Base-by-base conservation (phyloP, 2,888 invertebrate species). In the Idaea dimidiata region DNA sequence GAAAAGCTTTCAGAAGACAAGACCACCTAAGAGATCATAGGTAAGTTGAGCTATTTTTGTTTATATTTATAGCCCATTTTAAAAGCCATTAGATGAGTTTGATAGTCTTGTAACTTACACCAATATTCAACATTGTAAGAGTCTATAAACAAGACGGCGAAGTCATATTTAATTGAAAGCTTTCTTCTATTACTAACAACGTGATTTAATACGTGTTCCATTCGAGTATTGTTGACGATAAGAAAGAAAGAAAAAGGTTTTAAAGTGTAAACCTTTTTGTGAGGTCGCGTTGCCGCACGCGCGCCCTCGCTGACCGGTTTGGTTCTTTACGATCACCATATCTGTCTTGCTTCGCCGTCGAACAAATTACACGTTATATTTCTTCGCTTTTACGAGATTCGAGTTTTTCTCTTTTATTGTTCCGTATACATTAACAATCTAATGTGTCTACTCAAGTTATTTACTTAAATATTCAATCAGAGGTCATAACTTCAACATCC, bases 1-100 rank as follows among this genome's bases (percentile, higher is more conserved):
- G 97, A 70, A 99, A 99, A 87, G 97, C 98, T 17, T 99, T 99
- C 93, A 94, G 99, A 68, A 94, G 99, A 76, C 99, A 99, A 91
- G 99, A 99, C 89, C 97, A 97, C 88, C 94, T 97, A 67, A 94
- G 97, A 88, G 97, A 97, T 83, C 97, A 97, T 93, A 96, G 97
- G 96, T 96, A 88, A 88, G 86, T 65, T 68, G 63, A 64, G 63
- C 61, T 57, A 62, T 65, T 56, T 16, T 60, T 68, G 65, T 70
- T 69, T 75, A 66, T 66, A 63, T 62, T 59, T 64, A 62, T 72
- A 68, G 17, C 18, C 56, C 18, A 56, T 70, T 68, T 60, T 68
- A 67, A 65, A 63, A 60, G 64, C 68, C 70, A 70, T 70, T 72
- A 70, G 63, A 63, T 56, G 54, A 61, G 67, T 67, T 68, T 69